Conservation (phyloP, 1,140 invertebrate genomes). For the Bactericera cockerelli region DNA sequence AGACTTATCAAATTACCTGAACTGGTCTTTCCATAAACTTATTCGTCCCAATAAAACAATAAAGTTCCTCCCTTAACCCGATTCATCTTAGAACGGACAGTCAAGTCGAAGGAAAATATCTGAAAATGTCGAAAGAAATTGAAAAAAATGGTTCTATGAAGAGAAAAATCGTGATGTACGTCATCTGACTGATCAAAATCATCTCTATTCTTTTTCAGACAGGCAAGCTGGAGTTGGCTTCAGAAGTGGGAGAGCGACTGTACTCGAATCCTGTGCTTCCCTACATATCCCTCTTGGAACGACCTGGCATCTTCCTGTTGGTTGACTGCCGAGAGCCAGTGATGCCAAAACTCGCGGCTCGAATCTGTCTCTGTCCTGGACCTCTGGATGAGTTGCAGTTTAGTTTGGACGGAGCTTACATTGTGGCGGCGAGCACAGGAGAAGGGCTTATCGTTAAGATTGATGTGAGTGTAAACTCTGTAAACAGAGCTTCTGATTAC, state of each 20-base stretch:
- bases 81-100: too few species aligned
- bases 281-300: neutral
- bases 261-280: neutral
- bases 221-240: neutral
- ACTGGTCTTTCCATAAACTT: too few species aligned
- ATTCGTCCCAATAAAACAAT: too few species aligned
- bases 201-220: too few species aligned
- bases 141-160: too few species aligned
- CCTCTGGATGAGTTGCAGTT: neutral
- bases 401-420: neutral
- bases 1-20: too few species aligned
- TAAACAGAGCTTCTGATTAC: too few species aligned
- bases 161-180: too few species aligned
- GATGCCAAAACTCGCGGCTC: neutral
- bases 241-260: neutral
- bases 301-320: neutral
- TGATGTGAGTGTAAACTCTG: slow-evolving; percentile 5
- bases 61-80: too few species aligned
- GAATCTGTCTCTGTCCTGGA: neutral
- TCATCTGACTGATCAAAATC: too few species aligned
- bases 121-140: too few species aligned
- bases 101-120: too few species aligned
- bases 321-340: neutral
- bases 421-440: neutral
- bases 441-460: neutral